A percentile compares a stretch with the other conserved stretches of the same genome.
phyloP scores from a whole-genome alignment of 2,113 vertebrate genomes.

The Centropus bengalensis region DNA sequence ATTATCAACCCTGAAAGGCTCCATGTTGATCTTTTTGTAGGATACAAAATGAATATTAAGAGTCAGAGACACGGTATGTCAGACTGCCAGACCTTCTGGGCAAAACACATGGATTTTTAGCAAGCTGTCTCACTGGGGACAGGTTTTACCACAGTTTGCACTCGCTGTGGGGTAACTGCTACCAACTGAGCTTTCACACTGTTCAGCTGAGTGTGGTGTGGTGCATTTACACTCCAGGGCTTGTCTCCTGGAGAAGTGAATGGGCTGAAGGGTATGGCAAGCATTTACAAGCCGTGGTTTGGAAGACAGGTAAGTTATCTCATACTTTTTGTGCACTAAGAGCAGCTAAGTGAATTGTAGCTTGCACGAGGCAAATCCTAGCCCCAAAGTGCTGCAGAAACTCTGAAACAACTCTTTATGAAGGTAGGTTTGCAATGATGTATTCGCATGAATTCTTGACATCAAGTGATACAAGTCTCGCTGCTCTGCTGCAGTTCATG shows the following conservation, averaged over 20 bases:
- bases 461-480: not conserved
- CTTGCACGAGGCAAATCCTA: not conserved
- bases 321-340: not conserved
- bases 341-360: not conserved
- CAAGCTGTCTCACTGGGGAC: not conserved
- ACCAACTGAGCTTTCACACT: not conserved
- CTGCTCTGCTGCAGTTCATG: not conserved
- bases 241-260: not conserved
- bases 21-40: not conserved
- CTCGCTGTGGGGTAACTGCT: not conserved
- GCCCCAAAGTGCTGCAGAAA: not conserved
- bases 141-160: not conserved
- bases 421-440: not conserved
- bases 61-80: not conserved
- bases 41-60: constrained; percentile 31
- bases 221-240: not conserved
- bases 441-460: not conserved
- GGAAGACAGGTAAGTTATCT: not conserved
- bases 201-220: not conserved
- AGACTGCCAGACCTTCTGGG: constrained; percentile 49
- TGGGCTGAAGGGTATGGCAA: not conserved
- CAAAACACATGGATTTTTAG: constrained; percentile 46
- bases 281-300: not conserved
- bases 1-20: constrained; percentile 38
- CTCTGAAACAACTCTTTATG: not conserved